phyloP scores from a whole-genome alignment of 2,113 vertebrate species.

The Melospiza georgiana region DNA sequence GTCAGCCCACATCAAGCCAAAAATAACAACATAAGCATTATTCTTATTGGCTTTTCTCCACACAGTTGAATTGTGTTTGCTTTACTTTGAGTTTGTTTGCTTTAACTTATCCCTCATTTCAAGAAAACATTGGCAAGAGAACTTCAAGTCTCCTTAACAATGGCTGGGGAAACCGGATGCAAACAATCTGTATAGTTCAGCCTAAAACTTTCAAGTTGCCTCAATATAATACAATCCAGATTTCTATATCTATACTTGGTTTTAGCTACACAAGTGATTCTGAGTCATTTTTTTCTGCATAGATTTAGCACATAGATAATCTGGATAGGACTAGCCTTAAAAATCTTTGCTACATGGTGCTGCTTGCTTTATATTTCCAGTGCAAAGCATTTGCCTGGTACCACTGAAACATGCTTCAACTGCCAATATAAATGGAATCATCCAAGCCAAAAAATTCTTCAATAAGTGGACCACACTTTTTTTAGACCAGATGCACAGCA shows the following conservation, averaged over 20 bases:
- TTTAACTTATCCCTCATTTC: constrained; percentile 40
- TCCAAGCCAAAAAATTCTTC: neutral
- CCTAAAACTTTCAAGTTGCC: neutral
- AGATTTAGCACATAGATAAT: neutral
- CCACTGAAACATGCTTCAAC: neutral
- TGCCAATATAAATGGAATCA: neutral
- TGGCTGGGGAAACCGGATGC: neutral
- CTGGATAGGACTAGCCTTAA: neutral
- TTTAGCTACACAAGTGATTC: neutral
- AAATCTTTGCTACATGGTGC: neutral
- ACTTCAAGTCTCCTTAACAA: neutral
- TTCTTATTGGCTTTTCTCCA: constrained; percentile 33
- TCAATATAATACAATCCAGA: neutral
- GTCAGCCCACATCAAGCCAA: neutral
- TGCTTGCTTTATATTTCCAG: neutral
- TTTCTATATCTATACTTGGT: neutral
- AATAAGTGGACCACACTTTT: neutral
- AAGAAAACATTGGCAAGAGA: neutral
- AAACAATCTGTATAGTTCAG: neutral
- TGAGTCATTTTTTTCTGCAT: neutral
- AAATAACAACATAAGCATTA: neutral
- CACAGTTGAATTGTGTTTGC: neutral
- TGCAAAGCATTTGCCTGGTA: neutral
- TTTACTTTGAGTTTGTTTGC: constrained; percentile 1
- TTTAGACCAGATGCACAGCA: neutral